Conservation (phyloP, 1,140 invertebrate genomes). For the Colletes gigas region DNA sequence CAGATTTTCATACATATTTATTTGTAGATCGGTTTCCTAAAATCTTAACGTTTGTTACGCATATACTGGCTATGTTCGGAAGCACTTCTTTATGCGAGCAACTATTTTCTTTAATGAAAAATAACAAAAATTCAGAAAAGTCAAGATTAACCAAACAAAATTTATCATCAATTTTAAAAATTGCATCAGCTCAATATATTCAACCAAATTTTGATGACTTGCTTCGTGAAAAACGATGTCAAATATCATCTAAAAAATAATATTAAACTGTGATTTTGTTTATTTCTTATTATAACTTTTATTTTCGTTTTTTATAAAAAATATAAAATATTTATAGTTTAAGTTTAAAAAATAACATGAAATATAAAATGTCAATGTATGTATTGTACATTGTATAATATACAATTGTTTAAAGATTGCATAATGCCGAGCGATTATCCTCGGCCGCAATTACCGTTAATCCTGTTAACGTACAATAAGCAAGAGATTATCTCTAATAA, state of each 20-base stretch:
- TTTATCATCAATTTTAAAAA: conserved; percentile 8
- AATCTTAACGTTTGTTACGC: conserved; percentile 23
- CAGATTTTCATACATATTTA: conserved; percentile 17
- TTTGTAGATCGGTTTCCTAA: conserved; percentile 22
- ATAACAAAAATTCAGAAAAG: background rate
- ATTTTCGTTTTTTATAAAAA: conserved; percentile 19
- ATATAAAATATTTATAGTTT: conserved; percentile 28
- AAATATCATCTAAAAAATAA: conserved; percentile 9
- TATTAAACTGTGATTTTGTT: conserved; percentile 16
- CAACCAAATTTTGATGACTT: conserved; percentile 11
- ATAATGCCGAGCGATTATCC: too few relatives aligned
- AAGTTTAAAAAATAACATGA: conserved; percentile 19
- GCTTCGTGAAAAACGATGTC: conserved; percentile 14
- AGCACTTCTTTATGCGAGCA: conserved; percentile 19
- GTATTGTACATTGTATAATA: conserved; percentile 20
- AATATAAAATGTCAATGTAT: conserved; percentile 15
- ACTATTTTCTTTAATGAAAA: conserved; percentile 23
- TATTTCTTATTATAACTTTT: conserved; percentile 25
- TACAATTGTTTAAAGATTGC: too few relatives aligned
- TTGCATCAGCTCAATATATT: conserved; percentile 7
- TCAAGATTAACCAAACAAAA: conserved; percentile 20
- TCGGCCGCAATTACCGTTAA: too few relatives aligned
- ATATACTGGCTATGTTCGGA: conserved; percentile 18
- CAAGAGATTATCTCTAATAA: too few relatives aligned
- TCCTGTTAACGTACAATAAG: too few relatives aligned